Base-by-base conservation (phyloP, 2,888 invertebrate species). In the Aromia moschata region DNA sequence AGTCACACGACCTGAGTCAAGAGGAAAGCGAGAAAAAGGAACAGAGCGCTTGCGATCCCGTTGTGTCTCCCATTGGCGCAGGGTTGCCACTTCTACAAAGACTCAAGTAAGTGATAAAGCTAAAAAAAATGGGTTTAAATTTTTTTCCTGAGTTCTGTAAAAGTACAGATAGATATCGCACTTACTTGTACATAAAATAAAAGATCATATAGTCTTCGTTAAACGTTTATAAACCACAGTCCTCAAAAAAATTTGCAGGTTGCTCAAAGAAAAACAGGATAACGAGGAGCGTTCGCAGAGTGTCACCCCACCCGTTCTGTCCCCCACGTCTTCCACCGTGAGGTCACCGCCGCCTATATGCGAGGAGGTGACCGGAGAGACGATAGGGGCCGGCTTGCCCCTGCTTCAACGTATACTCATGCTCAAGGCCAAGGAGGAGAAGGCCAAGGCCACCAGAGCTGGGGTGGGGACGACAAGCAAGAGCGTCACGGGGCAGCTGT, bases 211-310 rank as follows among this genome's bases (percentile, higher is more conserved):
- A n/a, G n/a, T n/a, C n/a, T n/a, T n/a, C n/a, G n/a, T n/a, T n/a
- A n/a, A n/a, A n/a, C n/a, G n/a, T n/a, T n/a, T n/a, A n/a, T n/a
- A n/a, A n/a, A n/a, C n/a, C n/a, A n/a, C n/a, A n/a, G n/a, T n/a
- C n/a, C n/a, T n/a, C n/a, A n/a, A n/a, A n/a, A n/a, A n/a, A n/a
- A n/a, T n/a, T 51, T 68, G 33, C 47, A 76, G 92, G 72, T 81
- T 94, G 38, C 84, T 94, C 0, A 93, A 93, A 79, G 93, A 94
- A 77, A 93, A 93, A 79, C 93, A 94, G 78, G 85, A 85, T 70
- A 83, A 84, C 72, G 86, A 86, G 77, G 86, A 85, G 72, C 80
- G 81, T 25, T 83, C 82, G 62, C 84, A 84, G 72, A 79, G 82
- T 79, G 43, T 47, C 11, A 80, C 81, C 68, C 81, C 83, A 63